phyloP scores from a whole-genome alignment of 2,113 vertebrate species.

The human region DNA sequence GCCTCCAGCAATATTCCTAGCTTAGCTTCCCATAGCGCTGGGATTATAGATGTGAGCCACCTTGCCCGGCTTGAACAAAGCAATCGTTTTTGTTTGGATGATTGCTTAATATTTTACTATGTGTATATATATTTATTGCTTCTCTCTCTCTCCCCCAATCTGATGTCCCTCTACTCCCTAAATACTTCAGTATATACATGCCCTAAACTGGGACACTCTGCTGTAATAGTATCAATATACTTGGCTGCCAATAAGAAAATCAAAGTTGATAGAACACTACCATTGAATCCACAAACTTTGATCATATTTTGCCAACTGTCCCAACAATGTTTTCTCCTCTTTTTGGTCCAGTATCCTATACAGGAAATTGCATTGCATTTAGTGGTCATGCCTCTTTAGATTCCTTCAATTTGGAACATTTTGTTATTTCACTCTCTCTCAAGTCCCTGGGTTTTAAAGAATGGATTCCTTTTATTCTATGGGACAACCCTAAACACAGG shows the following conservation, averaged over 20 bases:
- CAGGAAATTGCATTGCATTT: neutral
- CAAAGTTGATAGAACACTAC: neutral
- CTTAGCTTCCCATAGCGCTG: neutral
- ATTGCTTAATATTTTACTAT: neutral
- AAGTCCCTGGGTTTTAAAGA: neutral
- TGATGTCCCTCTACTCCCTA: neutral
- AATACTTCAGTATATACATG: neutral
- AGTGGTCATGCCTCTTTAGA: neutral
- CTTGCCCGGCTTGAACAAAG: too few species aligned
- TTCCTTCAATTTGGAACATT: neutral
- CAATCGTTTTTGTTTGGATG: neutral
- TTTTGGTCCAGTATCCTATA: neutral
- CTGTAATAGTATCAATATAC: neutral
- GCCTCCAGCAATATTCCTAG: neutral
- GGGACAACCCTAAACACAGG: neutral
- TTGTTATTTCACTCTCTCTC: neutral
- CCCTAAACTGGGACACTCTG: neutral
- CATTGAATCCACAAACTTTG: neutral
- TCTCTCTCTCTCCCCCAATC: neutral
- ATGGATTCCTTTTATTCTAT: neutral
- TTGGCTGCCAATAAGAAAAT: neutral
- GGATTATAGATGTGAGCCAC: neutral
- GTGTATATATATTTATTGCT: neutral
- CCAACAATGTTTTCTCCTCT: neutral
- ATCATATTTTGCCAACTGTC: neutral